Base-by-base conservation (phyloP, 2,113 vertebrate species). In the Aptenodytes patagonicus region DNA sequence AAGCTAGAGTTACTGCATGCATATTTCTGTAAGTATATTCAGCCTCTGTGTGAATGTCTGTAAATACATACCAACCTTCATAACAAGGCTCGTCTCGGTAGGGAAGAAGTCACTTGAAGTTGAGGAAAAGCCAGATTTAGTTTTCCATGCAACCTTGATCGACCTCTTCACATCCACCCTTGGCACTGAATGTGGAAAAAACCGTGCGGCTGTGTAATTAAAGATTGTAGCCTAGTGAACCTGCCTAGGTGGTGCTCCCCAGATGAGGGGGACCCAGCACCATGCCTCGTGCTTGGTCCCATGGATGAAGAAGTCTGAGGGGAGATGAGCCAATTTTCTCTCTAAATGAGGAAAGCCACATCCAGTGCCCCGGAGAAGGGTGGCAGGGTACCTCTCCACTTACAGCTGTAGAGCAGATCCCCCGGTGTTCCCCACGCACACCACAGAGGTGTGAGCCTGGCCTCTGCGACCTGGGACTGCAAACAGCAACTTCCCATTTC, bases 71-170 rank as follows among this genome's bases (percentile, higher is more conserved):
- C 46, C 89, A 71, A 24, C 57, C 78, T 71, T 60, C 70, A 8
- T 5, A 64, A 79, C 1, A 2, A 78, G 80, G 70, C 71, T 83
- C 7, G 2, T 51, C 72, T 70, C 64, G 21, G 72, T 10, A 87
- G 80, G 88, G 62, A 88, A 90, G 73, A 78, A 89, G 69, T 84
- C 76, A 82, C 49, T 38, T 71, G 52, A 86, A 89, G 57, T 20
- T 64, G 71, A 72, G 61, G 65, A 91, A 96, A 93, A 92, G 61
- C 31, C 77, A 93, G 38, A 32, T 76, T 92, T 72, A 38, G 49
- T 76, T 89, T 94, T 61, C 57, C 40, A 46, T 4, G 14, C 51
- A 79, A 89, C 69, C 70, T 79, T 9, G 11, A 64, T 17, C 0
- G 2, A 92, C 55, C 82, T 94, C 78, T 92, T 89, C 20, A 22